These are phyloP conservation scores for Acrobasis consociella DNA, from an alignment of 2,888 invertebrate genomes.

Conservation along the genomic window DNA sequence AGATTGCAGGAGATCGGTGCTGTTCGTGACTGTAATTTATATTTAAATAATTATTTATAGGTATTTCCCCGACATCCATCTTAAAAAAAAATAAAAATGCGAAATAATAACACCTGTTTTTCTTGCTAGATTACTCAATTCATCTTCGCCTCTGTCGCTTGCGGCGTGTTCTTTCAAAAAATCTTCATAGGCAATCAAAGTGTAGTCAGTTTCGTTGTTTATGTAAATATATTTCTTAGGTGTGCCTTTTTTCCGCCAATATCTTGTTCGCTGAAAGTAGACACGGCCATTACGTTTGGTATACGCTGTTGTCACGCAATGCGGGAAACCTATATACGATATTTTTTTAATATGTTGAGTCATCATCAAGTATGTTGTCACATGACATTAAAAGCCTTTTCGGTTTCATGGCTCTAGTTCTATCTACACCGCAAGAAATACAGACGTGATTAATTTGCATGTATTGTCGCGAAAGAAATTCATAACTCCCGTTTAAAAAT, in stretches of 20 bases:
- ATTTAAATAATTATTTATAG: no score
- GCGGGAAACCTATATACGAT: no score
- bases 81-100: neutral
- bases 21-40: neutral
- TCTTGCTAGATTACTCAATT: neutral
- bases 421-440: no score
- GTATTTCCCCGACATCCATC: no score
- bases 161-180: neutral
- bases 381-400: no score
- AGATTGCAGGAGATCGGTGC: neutral
- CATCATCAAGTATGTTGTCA: no score
- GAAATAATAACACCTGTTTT: neutral
- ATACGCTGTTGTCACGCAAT: no score
- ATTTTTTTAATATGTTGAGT: no score
- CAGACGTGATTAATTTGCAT: no score
- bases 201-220: conserved; percentile 11
- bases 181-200: neutral
- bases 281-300: neutral
- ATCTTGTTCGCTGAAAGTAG: conserved; percentile 1
- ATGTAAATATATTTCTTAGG: conserved; percentile 27
- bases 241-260: conserved; percentile 29
- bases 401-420: no score
- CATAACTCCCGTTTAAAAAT: no score
- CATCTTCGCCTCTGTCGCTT: neutral
- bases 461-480: no score